A percentile compares a stretch with the other conserved stretches of the same genome.
Evolutionary conservation across 2,797 vertebrate species (phyloP).

Genomic region (Lacerta bilineata): DNA sequence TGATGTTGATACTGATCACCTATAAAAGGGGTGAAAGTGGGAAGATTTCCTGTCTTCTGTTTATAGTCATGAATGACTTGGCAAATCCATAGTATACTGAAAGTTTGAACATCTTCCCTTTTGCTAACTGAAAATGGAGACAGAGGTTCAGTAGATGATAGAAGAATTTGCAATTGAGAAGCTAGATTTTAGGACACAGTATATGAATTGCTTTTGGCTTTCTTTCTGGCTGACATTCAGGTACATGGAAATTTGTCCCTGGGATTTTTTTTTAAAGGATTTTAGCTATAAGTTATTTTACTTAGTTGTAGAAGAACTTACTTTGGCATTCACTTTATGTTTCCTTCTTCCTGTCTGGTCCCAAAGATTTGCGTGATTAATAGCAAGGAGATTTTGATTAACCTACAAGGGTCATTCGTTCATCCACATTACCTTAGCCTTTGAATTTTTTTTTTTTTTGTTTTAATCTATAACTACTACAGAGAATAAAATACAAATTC

Average conservation of each 20-base stretch:
- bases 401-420: background rate
- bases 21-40: background rate
- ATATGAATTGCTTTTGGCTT: background rate
- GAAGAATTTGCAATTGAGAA: background rate
- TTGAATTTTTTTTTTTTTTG: background rate
- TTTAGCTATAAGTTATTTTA: slow-evolving; percentile 3
- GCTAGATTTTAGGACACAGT: background rate
- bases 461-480: no score
- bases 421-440: background rate
- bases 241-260: background rate
- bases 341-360: background rate
- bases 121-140: background rate
- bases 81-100: background rate
- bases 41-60: background rate
- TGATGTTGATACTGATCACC: slow-evolving; percentile 11
- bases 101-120: fast-evolving
- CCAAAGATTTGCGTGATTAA: background rate
- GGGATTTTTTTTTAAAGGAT: background rate
- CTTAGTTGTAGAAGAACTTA: background rate
- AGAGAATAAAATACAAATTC: no score
- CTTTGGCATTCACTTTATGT: background rate
- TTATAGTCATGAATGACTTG: background rate
- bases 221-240: background rate
- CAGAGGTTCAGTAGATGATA: slow-evolving; percentile 13
- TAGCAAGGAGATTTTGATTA: background rate